Percentiles rank a stretch among this genome's conserved stretches.
Conservation (phyloP, 2,797 vertebrate genomes). For the Carcharodon carcharias region DNA sequence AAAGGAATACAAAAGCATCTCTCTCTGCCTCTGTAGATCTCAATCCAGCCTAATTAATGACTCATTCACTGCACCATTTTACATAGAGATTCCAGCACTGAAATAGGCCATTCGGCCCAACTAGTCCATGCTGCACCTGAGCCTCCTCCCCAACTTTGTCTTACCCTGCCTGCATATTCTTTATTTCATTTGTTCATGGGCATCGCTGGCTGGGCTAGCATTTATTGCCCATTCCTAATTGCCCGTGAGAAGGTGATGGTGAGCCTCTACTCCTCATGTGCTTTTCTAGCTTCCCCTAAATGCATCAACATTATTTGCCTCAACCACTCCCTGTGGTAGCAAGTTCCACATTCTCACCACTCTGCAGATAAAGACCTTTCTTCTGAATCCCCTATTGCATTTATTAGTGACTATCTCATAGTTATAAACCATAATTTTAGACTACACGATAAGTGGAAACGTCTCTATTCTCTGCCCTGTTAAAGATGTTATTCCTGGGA, state of each 20-base stretch:
- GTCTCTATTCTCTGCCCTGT: too few relatives aligned
- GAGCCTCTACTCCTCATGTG: neutral
- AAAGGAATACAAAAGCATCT: neutral
- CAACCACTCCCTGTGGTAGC: neutral
- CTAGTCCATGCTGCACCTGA: neutral
- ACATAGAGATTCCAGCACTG: too few relatives aligned
- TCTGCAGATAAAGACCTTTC: neutral
- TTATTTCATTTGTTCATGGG: neutral
- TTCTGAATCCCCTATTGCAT: neutral
- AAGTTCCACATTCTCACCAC: neutral
- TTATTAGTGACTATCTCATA: neutral
- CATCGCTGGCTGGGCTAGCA: too few relatives aligned
- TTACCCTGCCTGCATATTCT: neutral
- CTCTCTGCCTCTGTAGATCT: too few relatives aligned
- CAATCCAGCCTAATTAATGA: too few relatives aligned
- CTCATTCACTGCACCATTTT: too few relatives aligned
- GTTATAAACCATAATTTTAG: neutral
- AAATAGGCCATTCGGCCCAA: too few relatives aligned
- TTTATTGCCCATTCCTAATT: too few relatives aligned
- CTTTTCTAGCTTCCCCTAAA: neutral
- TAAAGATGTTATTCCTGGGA: neutral
- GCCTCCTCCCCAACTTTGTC: too few relatives aligned
- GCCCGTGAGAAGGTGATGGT: neutral
- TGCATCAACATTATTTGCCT: neutral
- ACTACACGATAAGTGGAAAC: neutral